Base-by-base conservation (phyloP, 2,888 invertebrate genomes). In the Schizotus pectinicornis region DNA sequence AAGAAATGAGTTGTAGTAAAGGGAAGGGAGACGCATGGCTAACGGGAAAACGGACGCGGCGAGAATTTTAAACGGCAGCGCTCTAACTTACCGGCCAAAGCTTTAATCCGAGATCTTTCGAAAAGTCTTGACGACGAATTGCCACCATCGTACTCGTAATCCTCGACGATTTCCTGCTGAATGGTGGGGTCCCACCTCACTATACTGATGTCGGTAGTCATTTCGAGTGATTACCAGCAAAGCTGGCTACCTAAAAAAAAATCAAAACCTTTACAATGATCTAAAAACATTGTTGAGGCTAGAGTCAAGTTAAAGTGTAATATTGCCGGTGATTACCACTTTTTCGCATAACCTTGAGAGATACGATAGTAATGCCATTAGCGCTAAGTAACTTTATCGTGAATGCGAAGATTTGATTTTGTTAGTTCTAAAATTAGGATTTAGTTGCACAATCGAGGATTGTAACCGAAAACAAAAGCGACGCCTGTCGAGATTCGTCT, bases 61-160 rank as follows among this genome's bases (percentile, higher is more conserved):
- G 22, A 11, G 7, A 8, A 30, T 36, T 36, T 9, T 9, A 32
- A 43, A 42, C 22, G 5, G 22, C 5, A 22, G 22, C 22, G 22
- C 22, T 22, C 22, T 22, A 2, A 22, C 67, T 67, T 59, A 96
- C 96, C 98, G 78, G 98, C 98, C 77, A 99, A 85, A 69, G 98
- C 98, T 85, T 98, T 98, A 78, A 99, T 99, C 79, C 99, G 90
- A 76, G 98, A 98, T 82, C 99, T 88, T 86, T 99, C 99, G 85
- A 98, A 99, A 67, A 99, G 89, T 79, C 98, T 90, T 74, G 99
- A 98, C 73, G 98, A 98, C 74, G 96, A 97, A 82, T 97, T 97
- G 76, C 97, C 98, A 78, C 98, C 98, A 83, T 99, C 99, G 85
- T 98, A 98, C 85, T 98, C 98, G 85, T 97, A 97, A 81, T 98